phyloP scores from a whole-genome alignment of 2,797 vertebrate species.

The Octomys mimax region DNA sequence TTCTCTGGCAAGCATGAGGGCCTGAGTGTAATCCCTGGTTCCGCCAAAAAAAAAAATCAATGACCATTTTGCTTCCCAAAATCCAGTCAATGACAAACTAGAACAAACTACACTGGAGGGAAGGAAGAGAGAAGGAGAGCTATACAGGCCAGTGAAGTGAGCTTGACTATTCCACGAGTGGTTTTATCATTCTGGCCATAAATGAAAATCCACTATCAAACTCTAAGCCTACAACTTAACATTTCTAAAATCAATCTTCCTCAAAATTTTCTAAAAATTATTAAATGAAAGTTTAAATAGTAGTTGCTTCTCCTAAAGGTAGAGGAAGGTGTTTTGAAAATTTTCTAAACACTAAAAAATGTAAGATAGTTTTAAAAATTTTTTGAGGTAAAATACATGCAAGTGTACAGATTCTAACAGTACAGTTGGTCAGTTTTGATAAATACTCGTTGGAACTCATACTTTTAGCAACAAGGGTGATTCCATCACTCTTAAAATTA shows the following conservation, averaged over 20 bases:
- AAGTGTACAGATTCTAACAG: slow-evolving; percentile 44
- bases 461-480: slow-evolving; percentile 17
- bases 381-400: slow-evolving; percentile 19
- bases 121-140: neutral
- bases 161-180: neutral
- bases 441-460: neutral
- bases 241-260: neutral
- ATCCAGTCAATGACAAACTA: neutral
- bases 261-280: slow-evolving; percentile 59
- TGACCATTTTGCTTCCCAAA: slow-evolving; percentile 4
- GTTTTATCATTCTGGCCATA: slow-evolving; percentile 3
- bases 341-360: slow-evolving; percentile 39
- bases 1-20: too few relatives aligned
- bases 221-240: neutral
- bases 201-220: slow-evolving; percentile 27
- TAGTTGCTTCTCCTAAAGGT: neutral
- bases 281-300: slow-evolving; percentile 49
- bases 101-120: neutral
- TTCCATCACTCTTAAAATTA: slow-evolving; percentile 55
- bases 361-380: neutral
- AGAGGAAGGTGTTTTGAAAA: slow-evolving; percentile 31
- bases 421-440: neutral
- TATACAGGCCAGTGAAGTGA: neutral
- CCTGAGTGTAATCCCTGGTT: too few relatives aligned
- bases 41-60: neutral